These are phyloP conservation scores for Riptortus pedestris DNA, from an alignment of 1,140 invertebrate genomes.

Conservation along the genomic window DNA sequence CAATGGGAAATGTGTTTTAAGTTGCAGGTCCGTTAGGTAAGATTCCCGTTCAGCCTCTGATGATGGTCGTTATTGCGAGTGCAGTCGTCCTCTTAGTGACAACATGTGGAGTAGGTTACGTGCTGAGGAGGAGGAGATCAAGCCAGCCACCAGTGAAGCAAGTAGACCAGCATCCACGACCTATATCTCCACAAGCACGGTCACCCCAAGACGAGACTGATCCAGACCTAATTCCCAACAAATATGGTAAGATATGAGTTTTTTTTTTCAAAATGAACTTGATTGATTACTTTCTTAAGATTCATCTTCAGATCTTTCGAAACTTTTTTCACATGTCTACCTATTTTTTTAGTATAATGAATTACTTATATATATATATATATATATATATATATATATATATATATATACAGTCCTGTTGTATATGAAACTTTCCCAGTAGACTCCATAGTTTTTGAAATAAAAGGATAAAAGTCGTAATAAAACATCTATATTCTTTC, in stretches of 20 bases:
- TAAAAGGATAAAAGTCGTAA: too few relatives aligned
- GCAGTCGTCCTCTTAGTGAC: slow-evolving; percentile 56
- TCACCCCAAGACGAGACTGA: slow-evolving; percentile 47
- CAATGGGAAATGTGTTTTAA: too few relatives aligned
- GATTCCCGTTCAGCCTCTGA: slow-evolving; percentile 56
- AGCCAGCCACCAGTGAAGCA: slow-evolving; percentile 16
- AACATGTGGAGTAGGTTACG: slow-evolving; percentile 57
- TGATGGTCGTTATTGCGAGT: slow-evolving; percentile 57
- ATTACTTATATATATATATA: too few relatives aligned
- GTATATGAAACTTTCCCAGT: too few relatives aligned
- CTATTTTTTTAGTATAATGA: too few relatives aligned
- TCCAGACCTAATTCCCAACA: slow-evolving; percentile 73
- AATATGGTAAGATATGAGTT: slow-evolving; percentile 72
- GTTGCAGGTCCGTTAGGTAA: slow-evolving; percentile 20
- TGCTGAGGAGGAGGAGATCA: slow-evolving; percentile 47
- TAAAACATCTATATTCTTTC: too few relatives aligned
- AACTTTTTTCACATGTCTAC: neutral
- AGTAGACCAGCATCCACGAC: slow-evolving; percentile 34
- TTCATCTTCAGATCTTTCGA: too few relatives aligned
- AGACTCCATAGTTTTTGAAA: too few relatives aligned
- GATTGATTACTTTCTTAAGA: too few relatives aligned
- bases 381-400: too few relatives aligned
- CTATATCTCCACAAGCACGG: slow-evolving; percentile 15
- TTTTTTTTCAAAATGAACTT: too few relatives aligned
- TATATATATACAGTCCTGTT: too few relatives aligned